Conservation (phyloP, 2,888 invertebrate genomes). For the Ichneumoninae sp. region DNA sequence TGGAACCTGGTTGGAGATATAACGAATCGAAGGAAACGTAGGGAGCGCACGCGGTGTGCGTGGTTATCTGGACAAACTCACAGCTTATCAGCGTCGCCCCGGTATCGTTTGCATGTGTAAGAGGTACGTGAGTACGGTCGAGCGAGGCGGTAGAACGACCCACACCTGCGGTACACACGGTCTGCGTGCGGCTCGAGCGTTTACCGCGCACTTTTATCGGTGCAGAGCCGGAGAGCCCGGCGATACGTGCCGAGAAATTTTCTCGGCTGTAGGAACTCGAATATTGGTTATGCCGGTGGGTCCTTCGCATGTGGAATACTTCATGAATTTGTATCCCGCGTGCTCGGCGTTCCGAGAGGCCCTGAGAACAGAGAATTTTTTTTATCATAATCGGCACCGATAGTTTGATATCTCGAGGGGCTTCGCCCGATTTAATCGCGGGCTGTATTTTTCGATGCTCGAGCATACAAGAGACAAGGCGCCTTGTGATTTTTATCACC, state of each 20-base stretch:
- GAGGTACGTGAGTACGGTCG: background rate
- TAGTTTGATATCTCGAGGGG: background rate
- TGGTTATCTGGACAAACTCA: conserved; percentile 75
- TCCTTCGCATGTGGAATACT: background rate
- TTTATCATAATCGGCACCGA: background rate
- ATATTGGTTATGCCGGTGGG: conserved; percentile 3
- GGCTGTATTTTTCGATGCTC: too few relatives aligned
- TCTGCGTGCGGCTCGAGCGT: background rate
- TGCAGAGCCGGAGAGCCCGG: conserved; percentile 7
- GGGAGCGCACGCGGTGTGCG: conserved; percentile 48
- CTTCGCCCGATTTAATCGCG: background rate
- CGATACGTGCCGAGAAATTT: conserved; percentile 37
- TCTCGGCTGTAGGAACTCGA: background rate
- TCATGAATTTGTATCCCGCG: background rate
- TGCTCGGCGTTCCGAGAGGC: background rate
- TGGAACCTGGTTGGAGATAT: conserved; percentile 4
- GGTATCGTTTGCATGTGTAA: conserved; percentile 69
- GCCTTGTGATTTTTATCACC: background rate
- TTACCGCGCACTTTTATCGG: conserved; percentile 27
- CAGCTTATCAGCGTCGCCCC: conserved; percentile 74
- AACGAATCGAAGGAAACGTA: conserved; percentile 35
- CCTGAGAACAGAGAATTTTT: background rate
- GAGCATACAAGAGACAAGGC: background rate
- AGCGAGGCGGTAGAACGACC: conserved; percentile 3
- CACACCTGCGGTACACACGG: conserved; percentile 1